Evolutionary conservation across 2,113 vertebrate species (phyloP), one percentile per base, ranked within the genome.

Genomic region (Oncorhynchus kisutch): DNA sequence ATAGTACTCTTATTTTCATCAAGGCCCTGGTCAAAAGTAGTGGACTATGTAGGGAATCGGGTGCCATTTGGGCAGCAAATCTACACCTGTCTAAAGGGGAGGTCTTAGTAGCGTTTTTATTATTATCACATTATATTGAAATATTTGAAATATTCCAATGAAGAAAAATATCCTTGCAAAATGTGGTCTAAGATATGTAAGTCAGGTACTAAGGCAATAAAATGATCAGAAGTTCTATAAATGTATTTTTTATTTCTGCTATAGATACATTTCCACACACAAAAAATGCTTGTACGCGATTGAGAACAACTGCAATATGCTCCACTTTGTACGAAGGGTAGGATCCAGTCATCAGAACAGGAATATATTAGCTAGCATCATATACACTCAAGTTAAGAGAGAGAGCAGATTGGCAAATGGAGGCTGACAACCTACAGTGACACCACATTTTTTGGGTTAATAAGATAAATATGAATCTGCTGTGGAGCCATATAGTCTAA

Each of bases 401-500:
- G 22, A 31, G 68, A 69, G 12, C 6, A 12, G n/a, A 24, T 1
- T 11, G 31, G 5, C 25, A 59, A 48, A 67, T 70, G 14, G 16
- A 70, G 48, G 6, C 49, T 65, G 80, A 70, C 75, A 74, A 31
- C 20, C 71, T 24, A 77, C 29, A 31, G 29, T 25, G 31, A 68
- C 29, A 4, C 29, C 57, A 20, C 14, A 45, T 14, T 39, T 13
- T 59, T 68, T 57, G 73, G 39, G 29, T 67, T 77, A 77, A 81
- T 70, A 51, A 64, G 69, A 70, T 73, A 77, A 76, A 73, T 77
- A 81, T 73, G 20, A 64, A 39, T 9, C 39, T 39, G 39, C 48
- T 49, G 60, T 65, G 54, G n/a, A 7, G 2, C 27, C 39, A 9
- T 39, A 39, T 39, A 70, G 45, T 27, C 45, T n/a, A 71, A 34